Evolutionary conservation across 2,888 invertebrate genomes (phyloP), one percentile per base, ranked within the genome.

Genomic region (Caenorhabditis uteleia): DNA sequence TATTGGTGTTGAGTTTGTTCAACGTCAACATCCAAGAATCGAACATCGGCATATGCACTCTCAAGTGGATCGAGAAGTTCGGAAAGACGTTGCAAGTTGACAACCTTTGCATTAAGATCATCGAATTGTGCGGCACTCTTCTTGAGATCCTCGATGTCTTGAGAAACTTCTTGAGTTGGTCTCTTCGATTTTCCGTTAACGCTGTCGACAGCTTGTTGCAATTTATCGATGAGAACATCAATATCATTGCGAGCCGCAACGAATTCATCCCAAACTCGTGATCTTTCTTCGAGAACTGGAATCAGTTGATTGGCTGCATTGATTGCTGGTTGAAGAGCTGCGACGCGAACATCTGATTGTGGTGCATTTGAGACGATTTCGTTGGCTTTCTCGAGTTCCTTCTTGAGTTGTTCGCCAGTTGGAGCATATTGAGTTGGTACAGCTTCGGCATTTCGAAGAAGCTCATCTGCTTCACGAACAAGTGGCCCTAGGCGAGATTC

Each of bases 1-100:
- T 59, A 70, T 25, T 73, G 69, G 21, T 65, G 57, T 31, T 67
- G 57, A 34, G 60, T 58, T 39, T 77, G 68, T 42, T 77, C 73
- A 27, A 66, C 48, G 29, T 77, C 76, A 10, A 71, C 70, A 36
- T 77, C 74, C 44, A 70, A 51, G 64, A 77, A 77, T 38, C 77
- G 71, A 33, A 75, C 73, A 38, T 75, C 74, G 16, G 70, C 64
- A 49, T 75, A 68, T 10, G 70, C 70, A 39, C 55, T 70, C 31
- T 68, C 77, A 31, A 74, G 62, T 33, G 76, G 76, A 45, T 75
- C 53, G 10, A 75, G 55, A 40, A 59, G 46, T 42, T 74, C 68
- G 18, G 69, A 70, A 16, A 75, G 59, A 29, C 51, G 48, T 51
- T 73, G 68, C 54, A 76, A 59, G 23, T 49, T 50, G 23, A 18